A percentile compares a stretch with the other conserved stretches of the same genome.
Evolutionary conservation across 2,797 vertebrate genomes (phyloP).

Genomic region (Labroides dimidiatus): DNA sequence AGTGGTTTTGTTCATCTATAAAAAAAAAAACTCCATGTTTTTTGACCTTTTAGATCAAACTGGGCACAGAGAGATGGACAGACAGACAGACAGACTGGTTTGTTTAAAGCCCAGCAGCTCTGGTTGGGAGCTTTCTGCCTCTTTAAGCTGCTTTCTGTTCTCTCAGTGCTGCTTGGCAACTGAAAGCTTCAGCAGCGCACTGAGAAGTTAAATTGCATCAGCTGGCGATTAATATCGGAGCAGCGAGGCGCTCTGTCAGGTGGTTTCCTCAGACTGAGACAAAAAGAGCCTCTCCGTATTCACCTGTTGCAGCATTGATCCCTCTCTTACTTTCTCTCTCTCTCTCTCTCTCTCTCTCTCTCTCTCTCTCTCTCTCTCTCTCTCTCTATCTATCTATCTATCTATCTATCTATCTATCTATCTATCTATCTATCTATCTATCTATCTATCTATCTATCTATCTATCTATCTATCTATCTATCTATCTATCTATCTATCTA

Average conservation of each 20-base stretch:
- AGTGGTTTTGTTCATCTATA: conserved; percentile 3
- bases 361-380: no score
- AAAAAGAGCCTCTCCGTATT: conserved; percentile 19
- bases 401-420: no score
- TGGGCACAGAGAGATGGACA: neutral
- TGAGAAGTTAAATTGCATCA: conserved; percentile 84
- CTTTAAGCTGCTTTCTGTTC: conserved; percentile 73
- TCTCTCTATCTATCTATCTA: no score
- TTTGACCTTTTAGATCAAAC: conserved; percentile 20
- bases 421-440: no score
- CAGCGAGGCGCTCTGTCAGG: conserved; percentile 60
- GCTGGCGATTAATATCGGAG: conserved; percentile 78
- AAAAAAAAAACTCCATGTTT: neutral
- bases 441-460: no score
- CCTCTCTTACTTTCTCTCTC: no score
- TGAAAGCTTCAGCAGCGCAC: conserved; percentile 82
- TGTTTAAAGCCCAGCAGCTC: conserved; percentile 3
- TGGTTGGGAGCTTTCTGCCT: conserved; percentile 52
- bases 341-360: no score
- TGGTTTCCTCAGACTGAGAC: conserved; percentile 28
- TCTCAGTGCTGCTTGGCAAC: conserved; percentile 82
- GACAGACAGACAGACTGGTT: neutral
- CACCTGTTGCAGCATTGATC: conserved; percentile 2
- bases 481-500: no score
- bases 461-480: no score